Percentiles rank a stretch among this genome's conserved stretches.
These are phyloP conservation scores for Plectrocnemia conspersa DNA, from an alignment of 1,140 invertebrate species.

Conservation along the genomic window DNA sequence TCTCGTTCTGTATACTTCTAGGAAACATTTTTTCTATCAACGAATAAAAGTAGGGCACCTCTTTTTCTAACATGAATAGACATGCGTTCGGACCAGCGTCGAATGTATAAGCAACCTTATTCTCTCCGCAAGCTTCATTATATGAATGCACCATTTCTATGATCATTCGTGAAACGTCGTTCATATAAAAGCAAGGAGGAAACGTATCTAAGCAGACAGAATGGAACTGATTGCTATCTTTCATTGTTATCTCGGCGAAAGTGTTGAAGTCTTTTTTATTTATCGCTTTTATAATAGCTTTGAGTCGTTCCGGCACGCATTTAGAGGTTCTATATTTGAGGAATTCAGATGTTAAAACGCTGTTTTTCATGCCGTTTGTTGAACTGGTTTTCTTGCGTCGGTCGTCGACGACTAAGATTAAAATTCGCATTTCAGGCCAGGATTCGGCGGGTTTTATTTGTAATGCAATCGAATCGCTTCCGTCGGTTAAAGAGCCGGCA, in stretches of 20 bases:
- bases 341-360: conserved; percentile 77
- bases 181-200: conserved; percentile 92
- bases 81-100: conserved; percentile 97
- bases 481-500: conserved; percentile 65
- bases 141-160: conserved; percentile 77
- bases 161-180: conserved; percentile 77
- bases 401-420: conserved; percentile 90
- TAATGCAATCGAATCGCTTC: conserved; percentile 75
- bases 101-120: conserved; percentile 88
- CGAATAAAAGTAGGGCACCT: conserved; percentile 63
- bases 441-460: conserved; percentile 68
- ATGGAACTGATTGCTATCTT: conserved; percentile 97
- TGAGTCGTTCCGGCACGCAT: conserved; percentile 67
- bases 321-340: conserved; percentile 68
- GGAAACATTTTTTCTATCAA: conserved; percentile 72
- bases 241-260: conserved; percentile 94
- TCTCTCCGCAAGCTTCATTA: conserved; percentile 61
- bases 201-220: conserved; percentile 90
- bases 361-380: conserved; percentile 85
- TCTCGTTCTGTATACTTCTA: conserved; percentile 39
- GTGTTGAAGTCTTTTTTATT: conserved; percentile 70
- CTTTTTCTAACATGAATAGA: conserved; percentile 75
- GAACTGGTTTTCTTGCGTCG: conserved; percentile 82
- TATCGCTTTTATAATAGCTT: conserved; percentile 75
- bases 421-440: conserved; percentile 88